Evolutionary conservation across 1,140 invertebrate species (phyloP).

Genomic region (Sminthurinus signatus): DNA sequence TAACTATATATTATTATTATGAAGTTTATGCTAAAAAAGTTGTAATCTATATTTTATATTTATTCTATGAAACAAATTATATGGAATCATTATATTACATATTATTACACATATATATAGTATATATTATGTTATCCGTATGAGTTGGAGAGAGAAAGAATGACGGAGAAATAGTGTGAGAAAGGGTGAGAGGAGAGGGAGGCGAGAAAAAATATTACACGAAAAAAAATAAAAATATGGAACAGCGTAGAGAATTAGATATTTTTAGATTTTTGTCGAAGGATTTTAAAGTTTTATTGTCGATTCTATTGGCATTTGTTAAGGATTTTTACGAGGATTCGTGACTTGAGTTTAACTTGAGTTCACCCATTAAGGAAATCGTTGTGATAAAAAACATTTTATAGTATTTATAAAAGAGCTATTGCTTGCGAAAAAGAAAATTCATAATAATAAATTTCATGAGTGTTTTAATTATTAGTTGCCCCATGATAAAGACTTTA

Average conservation of each 20-base stretch:
- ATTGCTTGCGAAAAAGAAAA: neutral
- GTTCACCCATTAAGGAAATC: conserved; percentile 21
- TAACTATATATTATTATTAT: too few relatives aligned
- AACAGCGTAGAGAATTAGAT: neutral
- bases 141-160: too few relatives aligned
- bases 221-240: too few relatives aligned
- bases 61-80: too few relatives aligned
- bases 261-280: neutral
- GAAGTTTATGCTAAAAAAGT: too few relatives aligned
- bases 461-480: too few relatives aligned
- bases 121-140: too few relatives aligned
- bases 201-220: neutral
- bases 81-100: too few relatives aligned
- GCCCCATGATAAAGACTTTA: neutral
- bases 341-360: conserved; percentile 15
- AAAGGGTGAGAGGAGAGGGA: too few relatives aligned
- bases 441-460: conserved; percentile 10
- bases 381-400: conserved; percentile 14
- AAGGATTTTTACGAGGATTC: conserved; percentile 12
- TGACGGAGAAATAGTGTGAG: too few relatives aligned
- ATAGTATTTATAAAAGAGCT: neutral
- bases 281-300: conserved; percentile 6
- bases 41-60: too few relatives aligned
- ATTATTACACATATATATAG: too few relatives aligned
- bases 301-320: conserved; percentile 11